Evolutionary conservation across 2,113 vertebrate species (phyloP).

Genomic region (Erythrolamprus reginae): DNA sequence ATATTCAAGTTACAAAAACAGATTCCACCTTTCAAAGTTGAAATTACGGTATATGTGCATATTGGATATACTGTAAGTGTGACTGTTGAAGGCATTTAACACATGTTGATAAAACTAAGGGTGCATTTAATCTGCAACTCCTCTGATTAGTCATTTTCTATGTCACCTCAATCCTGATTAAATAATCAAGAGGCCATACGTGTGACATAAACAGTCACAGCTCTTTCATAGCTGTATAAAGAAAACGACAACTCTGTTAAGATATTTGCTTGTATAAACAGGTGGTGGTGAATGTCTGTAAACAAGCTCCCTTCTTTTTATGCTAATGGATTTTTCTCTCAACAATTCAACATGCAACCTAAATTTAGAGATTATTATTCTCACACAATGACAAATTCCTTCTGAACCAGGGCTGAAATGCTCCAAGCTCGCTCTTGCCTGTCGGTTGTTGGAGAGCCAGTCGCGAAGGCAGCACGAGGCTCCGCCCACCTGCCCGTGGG

Average conservation of each 20-base stretch:
- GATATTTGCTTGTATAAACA: neutral
- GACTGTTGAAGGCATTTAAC: neutral
- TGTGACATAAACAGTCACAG: neutral
- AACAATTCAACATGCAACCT: neutral
- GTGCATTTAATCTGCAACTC: neutral
- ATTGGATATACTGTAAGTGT: too few relatives aligned
- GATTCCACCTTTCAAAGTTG: neutral
- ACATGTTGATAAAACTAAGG: neutral
- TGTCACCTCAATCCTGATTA: neutral
- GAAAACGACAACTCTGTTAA: neutral
- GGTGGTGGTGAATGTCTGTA: neutral
- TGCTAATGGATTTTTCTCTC: neutral
- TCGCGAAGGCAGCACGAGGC: too few relatives aligned
- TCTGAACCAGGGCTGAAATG: too few relatives aligned
- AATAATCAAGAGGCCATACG: neutral
- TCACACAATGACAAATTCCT: neutral
- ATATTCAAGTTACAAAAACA: neutral
- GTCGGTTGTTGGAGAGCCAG: too few relatives aligned
- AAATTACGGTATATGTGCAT: neutral
- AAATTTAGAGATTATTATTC: neutral
- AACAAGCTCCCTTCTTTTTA: neutral
- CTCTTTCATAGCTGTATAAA: neutral
- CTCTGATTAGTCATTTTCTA: neutral
- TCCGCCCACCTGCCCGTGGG: too few relatives aligned
- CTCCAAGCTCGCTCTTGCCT: too few relatives aligned